Base-by-base conservation (phyloP, 2,888 invertebrate species). In the Kryphioiulus occultus region DNA sequence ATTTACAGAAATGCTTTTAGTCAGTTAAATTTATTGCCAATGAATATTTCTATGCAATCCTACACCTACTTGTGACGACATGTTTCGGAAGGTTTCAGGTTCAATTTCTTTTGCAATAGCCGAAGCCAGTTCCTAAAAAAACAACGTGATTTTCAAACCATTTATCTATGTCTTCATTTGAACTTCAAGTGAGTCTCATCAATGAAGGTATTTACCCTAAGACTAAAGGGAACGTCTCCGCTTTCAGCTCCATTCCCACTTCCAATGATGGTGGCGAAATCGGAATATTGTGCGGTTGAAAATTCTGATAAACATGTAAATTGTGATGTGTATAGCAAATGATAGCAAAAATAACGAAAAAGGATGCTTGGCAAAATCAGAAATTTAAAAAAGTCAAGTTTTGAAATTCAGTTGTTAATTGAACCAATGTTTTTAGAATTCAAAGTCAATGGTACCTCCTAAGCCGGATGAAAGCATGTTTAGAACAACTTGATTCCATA, bases 231-330 rank as follows among this genome's bases (percentile, higher is more conserved):
- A 15, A 86, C 86, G 30, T 86, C 86, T 19, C 86, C 86, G 35
- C 86, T 86, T 59, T 86, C 86, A 32, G 86, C 68, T 1, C 86
- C 86, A 68, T 86, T 86, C 1, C 68, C 47, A 47, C 68, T 86
- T 17, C 86, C 86, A 30, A 86, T 47, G 32, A 86, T 59, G 19
- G 68, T 86, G n/a, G 86, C 53, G 30, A 86, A 86, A 32, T 86
- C 86, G 35, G 53, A 35, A 15, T 86, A 86, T 59, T 86, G 86
- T 15, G 26, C 68, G 4, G 35, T 35, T 15, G 86, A 32, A 68
- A 86, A 86, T 17, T 86, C 86, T 86, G 19, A 12, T 17, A 86
- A 53, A 53, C 53, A 53, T 53, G n/a, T 19, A 53, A n/a, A n/a
- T n/a, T n/a, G n/a, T n/a, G n/a, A n/a, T n/a, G n/a, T n/a, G n/a